Base-by-base conservation (phyloP, 2,888 invertebrate species). In the Drosophila neonasuta region DNA sequence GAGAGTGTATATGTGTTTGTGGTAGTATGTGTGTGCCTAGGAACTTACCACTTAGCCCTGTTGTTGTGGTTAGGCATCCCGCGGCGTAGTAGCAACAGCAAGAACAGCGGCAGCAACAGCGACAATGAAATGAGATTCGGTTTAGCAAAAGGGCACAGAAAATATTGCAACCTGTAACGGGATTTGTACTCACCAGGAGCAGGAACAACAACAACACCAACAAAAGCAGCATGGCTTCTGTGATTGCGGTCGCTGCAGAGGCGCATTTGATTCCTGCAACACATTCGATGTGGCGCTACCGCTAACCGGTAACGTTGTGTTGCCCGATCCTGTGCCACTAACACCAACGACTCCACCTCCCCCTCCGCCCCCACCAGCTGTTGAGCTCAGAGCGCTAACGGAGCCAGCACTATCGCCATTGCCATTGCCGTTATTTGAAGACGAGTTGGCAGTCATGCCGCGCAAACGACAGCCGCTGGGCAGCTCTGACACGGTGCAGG, bases 171-270 rank as follows among this genome's bases (percentile, higher is more conserved):
- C 10, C 44, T 44, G 44, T 44, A 6, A 6, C 13, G 13, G 13
- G 17, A 20, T 17, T 13, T 39, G 9, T 54, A 91, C 92, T 91
- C 90, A 94, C 94, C 94, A 94, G 88, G 93, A 93, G 91, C 94
- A 94, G 90, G 93, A 93, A 91, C 94, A 94, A 90, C 94, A 94
- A 88, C 94, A 94, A 89, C 94, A 94, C 93, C 93, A 94, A 84
- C 94, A 94, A 80, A 94, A 93, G 89, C 94, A 94, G 89, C 94
- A 94, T 51, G 93, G 93, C 88, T 93, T 93, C 77, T 92, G 91
- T 56, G 92, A 91, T 88, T 92, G 88, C 89, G 90, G 88, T 86
- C 88, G 90, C 73, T 89, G 91, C 72, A 80, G 76, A 77, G 90
- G 84, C 68, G 89, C 85, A 71, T 87, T 79, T 39, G 88, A 80